These are phyloP conservation scores for Sweltsa coloradensis DNA, from an alignment of 1,140 invertebrate species.

Conservation along the genomic window DNA sequence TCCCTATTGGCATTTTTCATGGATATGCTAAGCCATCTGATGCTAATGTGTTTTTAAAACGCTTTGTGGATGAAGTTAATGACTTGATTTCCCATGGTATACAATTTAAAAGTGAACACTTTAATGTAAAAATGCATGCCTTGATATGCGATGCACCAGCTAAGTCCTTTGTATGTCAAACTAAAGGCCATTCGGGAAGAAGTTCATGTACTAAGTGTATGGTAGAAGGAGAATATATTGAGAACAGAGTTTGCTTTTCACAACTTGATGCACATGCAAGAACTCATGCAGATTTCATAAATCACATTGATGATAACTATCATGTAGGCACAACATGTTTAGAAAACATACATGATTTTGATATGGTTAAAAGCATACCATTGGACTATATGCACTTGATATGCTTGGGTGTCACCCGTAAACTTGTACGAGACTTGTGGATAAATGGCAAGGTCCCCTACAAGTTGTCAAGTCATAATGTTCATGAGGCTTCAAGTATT, in stretches of 20 bases:
- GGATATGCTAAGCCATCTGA: constrained; percentile 23
- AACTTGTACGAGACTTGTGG: too few relatives aligned
- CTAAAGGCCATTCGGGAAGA: constrained; percentile 22
- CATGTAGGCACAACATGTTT: constrained; percentile 9
- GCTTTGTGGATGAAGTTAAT: constrained; percentile 23
- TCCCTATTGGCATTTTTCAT: too few relatives aligned
- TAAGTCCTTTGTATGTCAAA: constrained; percentile 20
- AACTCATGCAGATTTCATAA: constrained; percentile 19
- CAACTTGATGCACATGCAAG: constrained; percentile 12
- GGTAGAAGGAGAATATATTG: constrained; percentile 9
- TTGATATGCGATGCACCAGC: constrained; percentile 26
- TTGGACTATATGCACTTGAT: constrained; percentile 11
- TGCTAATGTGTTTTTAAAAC: constrained; percentile 19
- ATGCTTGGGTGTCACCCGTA: constrained; percentile 19
- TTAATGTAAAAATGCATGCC: constrained; percentile 15
- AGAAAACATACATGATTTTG: constrained; percentile 10
- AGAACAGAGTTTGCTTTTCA: constrained; percentile 12
- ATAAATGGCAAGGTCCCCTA: too few relatives aligned
- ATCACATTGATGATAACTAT: constrained; percentile 15
- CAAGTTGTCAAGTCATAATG: too few relatives aligned
- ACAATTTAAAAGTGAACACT: constrained; percentile 13
- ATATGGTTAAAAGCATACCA: constrained; percentile 18
- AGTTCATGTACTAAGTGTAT: constrained; percentile 23
- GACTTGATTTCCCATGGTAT: constrained; percentile 17
- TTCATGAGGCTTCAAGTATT: too few relatives aligned